Evolutionary conservation across 2,888 invertebrate species (phyloP).

Genomic region (Rapana venosa): DNA sequence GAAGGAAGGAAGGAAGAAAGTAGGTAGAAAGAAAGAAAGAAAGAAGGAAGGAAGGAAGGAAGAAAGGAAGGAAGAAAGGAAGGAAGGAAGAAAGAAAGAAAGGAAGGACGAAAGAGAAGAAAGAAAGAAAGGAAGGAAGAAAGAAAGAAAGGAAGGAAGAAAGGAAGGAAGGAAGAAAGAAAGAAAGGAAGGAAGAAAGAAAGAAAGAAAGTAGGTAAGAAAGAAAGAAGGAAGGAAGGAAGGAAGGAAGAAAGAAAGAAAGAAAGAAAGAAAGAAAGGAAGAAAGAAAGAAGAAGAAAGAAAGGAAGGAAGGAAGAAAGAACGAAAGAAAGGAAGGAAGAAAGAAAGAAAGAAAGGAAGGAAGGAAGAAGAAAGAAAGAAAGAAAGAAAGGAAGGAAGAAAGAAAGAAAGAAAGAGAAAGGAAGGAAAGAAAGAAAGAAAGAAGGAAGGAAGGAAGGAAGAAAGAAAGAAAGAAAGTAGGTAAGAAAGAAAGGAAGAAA

Average conservation of each 20-base stretch:
- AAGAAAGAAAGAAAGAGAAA: not conserved
- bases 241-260: not conserved
- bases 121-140: not conserved
- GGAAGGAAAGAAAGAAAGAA: not conserved
- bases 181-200: not conserved
- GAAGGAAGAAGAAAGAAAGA: not conserved
- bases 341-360: not conserved
- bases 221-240: no score
- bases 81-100: not conserved
- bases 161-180: no score
- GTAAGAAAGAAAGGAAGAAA: not conserved
- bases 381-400: not conserved
- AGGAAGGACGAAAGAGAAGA: not conserved
- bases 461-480: not conserved
- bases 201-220: not conserved
- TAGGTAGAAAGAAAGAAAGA: not conserved
- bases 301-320: not conserved
- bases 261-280: not conserved
- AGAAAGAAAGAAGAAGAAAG: no score
- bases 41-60: not conserved
- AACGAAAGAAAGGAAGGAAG: not conserved
- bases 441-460: not conserved
- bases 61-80: not conserved
- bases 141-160: no score
- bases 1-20: not conserved